phyloP scores from a whole-genome alignment of 37 sponge, comb jelly and placozoan species.

The Hormiphora californensis region DNA sequence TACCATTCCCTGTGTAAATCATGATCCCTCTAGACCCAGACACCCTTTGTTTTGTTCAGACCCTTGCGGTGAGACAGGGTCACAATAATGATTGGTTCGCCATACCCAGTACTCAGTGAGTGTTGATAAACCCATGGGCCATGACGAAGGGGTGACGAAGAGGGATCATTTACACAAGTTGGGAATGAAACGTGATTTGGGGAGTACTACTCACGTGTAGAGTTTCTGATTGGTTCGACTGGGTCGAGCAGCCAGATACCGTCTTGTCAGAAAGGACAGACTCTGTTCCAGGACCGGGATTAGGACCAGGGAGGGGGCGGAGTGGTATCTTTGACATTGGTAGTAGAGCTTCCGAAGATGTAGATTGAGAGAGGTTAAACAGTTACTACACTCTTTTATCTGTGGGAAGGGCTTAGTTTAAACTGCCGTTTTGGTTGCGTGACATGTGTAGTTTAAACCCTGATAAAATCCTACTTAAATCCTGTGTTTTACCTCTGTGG shows the following conservation, averaged over 20 bases:
- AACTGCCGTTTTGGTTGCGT: background rate
- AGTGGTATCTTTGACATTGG: background rate
- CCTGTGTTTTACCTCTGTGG: background rate
- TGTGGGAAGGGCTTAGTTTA: background rate
- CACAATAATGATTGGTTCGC: too few species aligned
- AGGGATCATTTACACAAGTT: too few species aligned
- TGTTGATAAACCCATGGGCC: too few species aligned
- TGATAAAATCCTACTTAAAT: too few species aligned
- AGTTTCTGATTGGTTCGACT: background rate
- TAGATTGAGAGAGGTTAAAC: constrained; percentile 17
- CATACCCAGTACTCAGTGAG: too few species aligned
- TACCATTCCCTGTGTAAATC: too few species aligned
- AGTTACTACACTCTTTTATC: constrained; percentile 9
- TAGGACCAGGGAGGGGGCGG: background rate
- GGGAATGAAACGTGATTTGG: too few species aligned
- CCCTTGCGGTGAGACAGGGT: too few species aligned
- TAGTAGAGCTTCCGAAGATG: background rate
- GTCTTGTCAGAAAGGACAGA: background rate
- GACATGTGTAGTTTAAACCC: background rate
- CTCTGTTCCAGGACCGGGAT: background rate
- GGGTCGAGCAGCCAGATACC: constrained; percentile 20
- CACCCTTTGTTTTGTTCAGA: too few species aligned
- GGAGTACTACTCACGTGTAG: constrained; percentile 15
- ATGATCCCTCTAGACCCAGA: too few species aligned
- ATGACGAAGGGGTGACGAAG: too few species aligned